Evolutionary conservation across 2,113 vertebrate genomes (phyloP).

Genomic region (Maccullochella peelii): DNA sequence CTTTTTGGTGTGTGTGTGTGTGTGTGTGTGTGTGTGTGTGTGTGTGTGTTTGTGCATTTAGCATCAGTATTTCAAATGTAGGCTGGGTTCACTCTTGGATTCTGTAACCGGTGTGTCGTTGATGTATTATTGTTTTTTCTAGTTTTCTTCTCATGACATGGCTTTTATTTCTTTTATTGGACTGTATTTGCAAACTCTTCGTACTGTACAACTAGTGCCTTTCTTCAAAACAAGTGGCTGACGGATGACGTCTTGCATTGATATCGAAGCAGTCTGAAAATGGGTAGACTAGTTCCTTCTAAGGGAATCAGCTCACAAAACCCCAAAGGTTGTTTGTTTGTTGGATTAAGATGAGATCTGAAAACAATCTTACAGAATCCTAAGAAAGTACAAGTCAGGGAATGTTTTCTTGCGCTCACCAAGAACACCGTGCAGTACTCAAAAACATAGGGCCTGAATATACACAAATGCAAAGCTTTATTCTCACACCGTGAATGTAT

Average conservation of each 20-base stretch:
- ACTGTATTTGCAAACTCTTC: conserved; percentile 67
- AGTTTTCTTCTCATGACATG: conserved; percentile 87
- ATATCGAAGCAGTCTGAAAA: conserved; percentile 24
- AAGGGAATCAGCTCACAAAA: conserved; percentile 42
- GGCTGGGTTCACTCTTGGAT: conserved; percentile 92
- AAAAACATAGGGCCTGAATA: conserved; percentile 46
- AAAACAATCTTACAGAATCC: conserved; percentile 63
- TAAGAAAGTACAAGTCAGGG: conserved; percentile 76
- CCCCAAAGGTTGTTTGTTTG: conserved; percentile 63
- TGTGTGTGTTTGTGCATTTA: conserved; percentile 68
- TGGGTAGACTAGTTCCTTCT: conserved; percentile 31
- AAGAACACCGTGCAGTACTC: conserved; percentile 57
- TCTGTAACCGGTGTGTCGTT: conserved; percentile 91
- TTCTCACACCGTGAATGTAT: conserved; percentile 81
- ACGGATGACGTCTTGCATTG: conserved; percentile 26
- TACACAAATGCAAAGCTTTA: conserved; percentile 82
- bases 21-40: conserved; percentile 38
- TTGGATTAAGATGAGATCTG: conserved; percentile 38
- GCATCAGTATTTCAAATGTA: conserved; percentile 96
- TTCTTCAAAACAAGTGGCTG: conserved; percentile 60
- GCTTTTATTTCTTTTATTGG: conserved; percentile 67
- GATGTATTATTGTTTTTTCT: conserved; percentile 87
- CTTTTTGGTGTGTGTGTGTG: conserved; percentile 58
- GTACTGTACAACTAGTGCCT: conserved; percentile 83
- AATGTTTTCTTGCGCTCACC: conserved; percentile 55